These are phyloP conservation scores for Cecropterus lyciades DNA, from an alignment of 1,140 invertebrate genomes.

Conservation along the genomic window DNA sequence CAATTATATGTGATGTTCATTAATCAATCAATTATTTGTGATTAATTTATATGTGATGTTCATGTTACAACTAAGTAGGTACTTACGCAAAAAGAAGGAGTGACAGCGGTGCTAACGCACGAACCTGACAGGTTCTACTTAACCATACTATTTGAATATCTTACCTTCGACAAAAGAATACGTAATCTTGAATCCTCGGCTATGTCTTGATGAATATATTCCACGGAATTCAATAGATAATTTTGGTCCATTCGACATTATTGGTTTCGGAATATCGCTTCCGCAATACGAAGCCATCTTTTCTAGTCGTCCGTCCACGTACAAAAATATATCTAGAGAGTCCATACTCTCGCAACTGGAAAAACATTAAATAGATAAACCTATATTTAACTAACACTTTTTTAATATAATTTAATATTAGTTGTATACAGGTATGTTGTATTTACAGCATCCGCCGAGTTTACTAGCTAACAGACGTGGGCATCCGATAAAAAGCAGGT, in stretches of 20 bases:
- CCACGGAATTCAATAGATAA: slow-evolving; percentile 93
- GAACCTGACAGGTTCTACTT: not conserved
- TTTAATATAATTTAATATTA: no score
- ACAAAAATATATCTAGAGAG: slow-evolving; percentile 90
- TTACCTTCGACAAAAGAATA: slow-evolving; percentile 96
- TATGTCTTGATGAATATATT: slow-evolving; percentile 87
- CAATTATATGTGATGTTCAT: no score
- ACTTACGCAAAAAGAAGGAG: no score
- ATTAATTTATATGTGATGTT: no score
- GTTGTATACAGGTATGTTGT: no score
- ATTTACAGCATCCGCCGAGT: no score
- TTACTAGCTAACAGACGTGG: no score
- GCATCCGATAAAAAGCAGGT: no score
- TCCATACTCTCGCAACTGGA: slow-evolving; percentile 92
- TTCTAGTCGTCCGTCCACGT: slow-evolving; percentile 91
- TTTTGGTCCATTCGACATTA: slow-evolving; percentile 95
- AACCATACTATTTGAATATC: slow-evolving; percentile 55
- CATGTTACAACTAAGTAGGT: no score
- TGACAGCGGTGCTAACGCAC: not conserved
- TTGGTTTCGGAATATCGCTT: slow-evolving; percentile 89
- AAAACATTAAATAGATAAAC: slow-evolving; percentile 44
- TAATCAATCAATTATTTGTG: no score
- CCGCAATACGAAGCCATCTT: slow-evolving; percentile 95
- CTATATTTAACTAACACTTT: not conserved
- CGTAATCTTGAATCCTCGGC: slow-evolving; percentile 93